Evolutionary conservation across 1,140 invertebrate genomes (phyloP).

Genomic region (Anastatus disparis): DNA sequence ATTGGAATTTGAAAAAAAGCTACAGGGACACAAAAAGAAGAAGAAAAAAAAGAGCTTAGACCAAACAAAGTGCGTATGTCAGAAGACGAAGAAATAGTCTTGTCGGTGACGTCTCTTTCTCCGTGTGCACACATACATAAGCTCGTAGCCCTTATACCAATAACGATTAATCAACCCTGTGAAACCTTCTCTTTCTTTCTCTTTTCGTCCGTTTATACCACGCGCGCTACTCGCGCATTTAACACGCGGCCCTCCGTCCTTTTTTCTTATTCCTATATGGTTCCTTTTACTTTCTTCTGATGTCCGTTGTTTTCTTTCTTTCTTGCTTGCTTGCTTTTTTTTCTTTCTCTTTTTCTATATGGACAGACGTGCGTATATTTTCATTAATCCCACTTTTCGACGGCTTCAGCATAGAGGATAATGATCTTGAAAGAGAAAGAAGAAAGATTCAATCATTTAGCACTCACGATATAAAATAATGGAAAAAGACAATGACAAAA

Average conservation of each 20-base stretch:
- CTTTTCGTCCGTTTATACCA: conserved; percentile 8
- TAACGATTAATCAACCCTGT: conserved; percentile 39
- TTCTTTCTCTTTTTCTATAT: not conserved
- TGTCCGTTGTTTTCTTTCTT: not conserved
- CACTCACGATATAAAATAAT: conserved; percentile 4
- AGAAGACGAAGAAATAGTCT: conserved; percentile 18
- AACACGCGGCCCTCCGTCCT: conserved; percentile 36
- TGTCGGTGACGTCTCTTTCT: conserved; percentile 39
- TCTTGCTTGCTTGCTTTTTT: not conserved
- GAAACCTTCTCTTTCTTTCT: conserved; percentile 18
- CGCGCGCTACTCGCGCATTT: conserved; percentile 28
- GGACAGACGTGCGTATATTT: conserved; percentile 22
- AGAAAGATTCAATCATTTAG: conserved; percentile 17
- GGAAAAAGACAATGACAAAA: not conserved
- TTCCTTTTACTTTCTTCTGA: not conserved
- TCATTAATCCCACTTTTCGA: conserved; percentile 39
- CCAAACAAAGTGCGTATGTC: conserved; percentile 16
- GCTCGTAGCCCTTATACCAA: conserved; percentile 25
- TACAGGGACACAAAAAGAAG: not conserved
- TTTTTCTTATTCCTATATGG: conserved; percentile 17
- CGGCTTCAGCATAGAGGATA: conserved; percentile 5
- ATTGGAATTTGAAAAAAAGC: not conserved
- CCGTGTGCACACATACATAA: not conserved
- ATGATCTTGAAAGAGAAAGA: conserved; percentile 1
- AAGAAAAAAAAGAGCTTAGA: not conserved